Evolutionary conservation across 1,140 invertebrate species (phyloP).

Genomic region (Phortica variegata): DNA sequence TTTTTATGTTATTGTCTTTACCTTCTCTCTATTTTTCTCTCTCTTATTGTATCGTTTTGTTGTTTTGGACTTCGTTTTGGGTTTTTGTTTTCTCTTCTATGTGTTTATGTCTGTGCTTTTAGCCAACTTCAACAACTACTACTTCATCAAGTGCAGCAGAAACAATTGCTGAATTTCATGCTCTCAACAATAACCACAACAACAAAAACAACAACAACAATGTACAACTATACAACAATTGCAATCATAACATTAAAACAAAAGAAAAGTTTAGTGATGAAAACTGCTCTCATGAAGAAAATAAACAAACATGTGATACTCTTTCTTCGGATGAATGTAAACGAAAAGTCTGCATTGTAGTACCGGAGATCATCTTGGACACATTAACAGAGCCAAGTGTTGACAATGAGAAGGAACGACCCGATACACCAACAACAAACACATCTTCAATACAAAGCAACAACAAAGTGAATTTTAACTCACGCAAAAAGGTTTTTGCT

Average conservation of each 20-base stretch:
- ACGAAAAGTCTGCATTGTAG: no score
- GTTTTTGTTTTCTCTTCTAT: conserved; percentile 32
- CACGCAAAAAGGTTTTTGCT: conserved; percentile 51
- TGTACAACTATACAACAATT: conserved; percentile 4
- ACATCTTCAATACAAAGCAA: conserved; percentile 16
- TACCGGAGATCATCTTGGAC: no score
- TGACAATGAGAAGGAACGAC: no score
- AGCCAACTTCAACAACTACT: conserved; percentile 36
- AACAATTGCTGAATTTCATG: conserved; percentile 27
- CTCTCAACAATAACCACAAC: no score
- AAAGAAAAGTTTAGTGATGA: no score
- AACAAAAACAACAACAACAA: conserved; percentile 23
- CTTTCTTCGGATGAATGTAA: no score
- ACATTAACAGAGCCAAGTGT: no score
- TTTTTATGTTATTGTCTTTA: no score
- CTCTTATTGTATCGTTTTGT: conserved; percentile 27
- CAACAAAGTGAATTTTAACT: conserved; percentile 48
- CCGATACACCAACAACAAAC: conserved; percentile 4
- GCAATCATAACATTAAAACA: conserved; percentile 20
- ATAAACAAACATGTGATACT: no score
- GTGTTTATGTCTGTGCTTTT: conserved; percentile 13
- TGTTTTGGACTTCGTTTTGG: conserved; percentile 29
- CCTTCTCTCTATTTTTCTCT: conserved; percentile 28
- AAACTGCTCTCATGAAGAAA: no score
- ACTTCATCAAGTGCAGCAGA: conserved; percentile 8